phyloP scores from a whole-genome alignment of 1,140 invertebrate genomes.

The Apis laboriosa region DNA sequence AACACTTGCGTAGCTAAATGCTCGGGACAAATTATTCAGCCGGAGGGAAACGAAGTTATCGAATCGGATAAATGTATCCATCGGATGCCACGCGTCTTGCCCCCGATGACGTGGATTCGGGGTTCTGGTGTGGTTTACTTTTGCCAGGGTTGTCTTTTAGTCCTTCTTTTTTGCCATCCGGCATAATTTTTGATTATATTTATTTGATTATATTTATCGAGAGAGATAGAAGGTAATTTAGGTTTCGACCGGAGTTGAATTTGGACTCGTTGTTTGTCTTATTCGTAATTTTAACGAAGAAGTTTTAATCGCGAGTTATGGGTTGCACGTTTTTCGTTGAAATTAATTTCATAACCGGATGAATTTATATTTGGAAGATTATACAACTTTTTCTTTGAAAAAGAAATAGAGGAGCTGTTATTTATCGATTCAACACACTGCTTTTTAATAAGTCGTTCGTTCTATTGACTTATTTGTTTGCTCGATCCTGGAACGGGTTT shows the following conservation, averaged over 20 bases:
- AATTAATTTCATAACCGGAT: neutral
- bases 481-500: slow-evolving; percentile 67
- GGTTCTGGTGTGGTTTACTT: neutral
- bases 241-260: no score
- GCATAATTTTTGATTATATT: neutral
- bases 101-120: neutral
- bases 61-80: slow-evolving; percentile 22
- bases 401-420: neutral
- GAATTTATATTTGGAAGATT: neutral
- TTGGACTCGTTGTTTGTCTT: neutral
- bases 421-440: slow-evolving; percentile 21
- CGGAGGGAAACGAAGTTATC: slow-evolving; percentile 56
- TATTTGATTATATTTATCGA: no score
- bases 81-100: neutral
- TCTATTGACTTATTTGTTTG: slow-evolving; percentile 77
- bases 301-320: neutral
- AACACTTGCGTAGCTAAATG: slow-evolving; percentile 51
- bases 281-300: neutral
- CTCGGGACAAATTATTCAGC: slow-evolving; percentile 60
- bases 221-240: no score
- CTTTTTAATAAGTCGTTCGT: slow-evolving; percentile 67
- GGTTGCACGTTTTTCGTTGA: neutral
- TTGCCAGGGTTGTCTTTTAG: neutral
- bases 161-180: neutral
- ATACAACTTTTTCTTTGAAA: neutral